A percentile compares a stretch with the other conserved stretches of the same genome.
These are phyloP conservation scores for Corella eumyota DNA, from an alignment of 23 tunicate species.

Conservation along the genomic window DNA sequence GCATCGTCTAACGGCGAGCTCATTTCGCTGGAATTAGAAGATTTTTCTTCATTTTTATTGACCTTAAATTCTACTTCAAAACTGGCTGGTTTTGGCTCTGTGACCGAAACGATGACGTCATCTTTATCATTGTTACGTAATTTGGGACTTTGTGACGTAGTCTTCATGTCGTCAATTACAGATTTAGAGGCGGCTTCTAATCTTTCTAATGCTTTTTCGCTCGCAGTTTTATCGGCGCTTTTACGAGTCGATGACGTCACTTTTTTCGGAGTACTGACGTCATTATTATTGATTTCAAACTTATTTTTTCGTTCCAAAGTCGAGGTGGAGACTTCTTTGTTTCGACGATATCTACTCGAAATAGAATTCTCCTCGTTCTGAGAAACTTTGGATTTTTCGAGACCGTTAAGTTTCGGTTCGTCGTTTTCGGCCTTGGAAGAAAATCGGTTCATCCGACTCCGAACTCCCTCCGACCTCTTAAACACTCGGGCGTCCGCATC, in stretches of 20 bases:
- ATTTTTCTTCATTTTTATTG: no score
- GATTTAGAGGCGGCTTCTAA: conserved; percentile 8
- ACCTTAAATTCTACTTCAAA: no score
- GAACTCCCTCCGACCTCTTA: conserved; percentile 28
- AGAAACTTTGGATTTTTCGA: conserved; percentile 3
- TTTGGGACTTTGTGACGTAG: no score
- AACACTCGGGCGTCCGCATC: conserved; percentile 23
- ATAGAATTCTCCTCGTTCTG: neutral
- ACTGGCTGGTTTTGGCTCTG: no score
- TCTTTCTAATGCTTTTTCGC: conserved; percentile 4
- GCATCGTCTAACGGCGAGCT: no score
- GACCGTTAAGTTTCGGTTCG: conserved; percentile 8
- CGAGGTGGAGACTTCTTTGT: neutral
- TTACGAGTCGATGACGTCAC: conserved; percentile 5
- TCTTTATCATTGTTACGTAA: no score
- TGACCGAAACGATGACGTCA: no score
- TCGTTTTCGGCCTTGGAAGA: conserved; percentile 3
- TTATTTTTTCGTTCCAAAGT: neutral
- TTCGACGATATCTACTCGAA: neutral
- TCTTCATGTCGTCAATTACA: conserved; percentile 19
- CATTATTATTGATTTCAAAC: neutral
- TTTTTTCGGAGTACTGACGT: neutral
- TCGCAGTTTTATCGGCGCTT: conserved; percentile 1
- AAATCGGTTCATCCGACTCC: conserved; percentile 63
- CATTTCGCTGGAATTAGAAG: no score